phyloP scores from a whole-genome alignment of 2,113 vertebrate genomes.

The Callospermophilus lateralis region DNA sequence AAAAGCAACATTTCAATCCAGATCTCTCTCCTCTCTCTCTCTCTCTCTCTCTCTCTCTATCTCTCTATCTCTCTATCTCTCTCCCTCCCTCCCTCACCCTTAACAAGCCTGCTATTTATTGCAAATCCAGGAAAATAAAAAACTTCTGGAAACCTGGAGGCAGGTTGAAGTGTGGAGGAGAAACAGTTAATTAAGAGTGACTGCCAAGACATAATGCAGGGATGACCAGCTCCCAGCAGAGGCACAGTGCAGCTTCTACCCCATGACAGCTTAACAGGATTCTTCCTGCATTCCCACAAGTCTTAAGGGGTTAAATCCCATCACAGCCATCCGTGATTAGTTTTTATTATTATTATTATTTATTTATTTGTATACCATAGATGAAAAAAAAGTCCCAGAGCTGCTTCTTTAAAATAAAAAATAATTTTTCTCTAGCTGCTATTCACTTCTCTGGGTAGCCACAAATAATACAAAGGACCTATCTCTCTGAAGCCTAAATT shows the following conservation, averaged over 20 bases:
- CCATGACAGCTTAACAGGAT: not conserved
- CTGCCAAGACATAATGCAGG: slow-evolving; percentile 24
- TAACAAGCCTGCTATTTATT: slow-evolving; percentile 18
- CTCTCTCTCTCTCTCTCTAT: no score
- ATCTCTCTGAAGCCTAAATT: not conserved
- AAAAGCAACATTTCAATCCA: slow-evolving; percentile 4
- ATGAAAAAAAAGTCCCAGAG: slow-evolving; percentile 3
- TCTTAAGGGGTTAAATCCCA: not conserved
- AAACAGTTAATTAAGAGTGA: not conserved
- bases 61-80: no score
- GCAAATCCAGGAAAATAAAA: not conserved
- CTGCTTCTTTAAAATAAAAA: not conserved
- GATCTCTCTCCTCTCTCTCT: no score
- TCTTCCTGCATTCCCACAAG: not conserved
- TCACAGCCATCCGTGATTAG: not conserved
- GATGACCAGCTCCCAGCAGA: not conserved
- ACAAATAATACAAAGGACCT: not conserved
- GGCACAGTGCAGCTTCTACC: not conserved
- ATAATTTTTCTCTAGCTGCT: not conserved
- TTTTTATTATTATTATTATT: not conserved
- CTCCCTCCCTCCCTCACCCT: not conserved
- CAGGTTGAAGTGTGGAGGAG: not conserved
- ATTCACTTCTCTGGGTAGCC: not conserved
- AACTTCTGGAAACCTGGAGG: not conserved
- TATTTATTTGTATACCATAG: not conserved